Conservation (phyloP, 2,888 invertebrate species). For the Oscheius myriophilus region DNA sequence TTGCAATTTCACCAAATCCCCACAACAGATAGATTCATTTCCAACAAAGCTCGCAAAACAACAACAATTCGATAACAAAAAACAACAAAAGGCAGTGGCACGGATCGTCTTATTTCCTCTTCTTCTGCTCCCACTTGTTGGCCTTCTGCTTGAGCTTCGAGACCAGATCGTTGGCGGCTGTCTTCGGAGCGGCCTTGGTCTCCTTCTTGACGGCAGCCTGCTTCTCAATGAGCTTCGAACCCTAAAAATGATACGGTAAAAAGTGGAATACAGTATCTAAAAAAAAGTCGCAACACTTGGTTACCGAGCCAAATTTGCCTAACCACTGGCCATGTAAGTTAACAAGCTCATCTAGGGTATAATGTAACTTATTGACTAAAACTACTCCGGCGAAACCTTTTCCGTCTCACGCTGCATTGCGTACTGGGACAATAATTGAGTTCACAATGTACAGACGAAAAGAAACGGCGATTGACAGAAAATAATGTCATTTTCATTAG, state of each 20-base stretch:
- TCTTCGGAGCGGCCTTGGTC: not conserved
- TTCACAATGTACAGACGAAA: too few relatives aligned
- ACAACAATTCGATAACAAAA: constrained; percentile 3
- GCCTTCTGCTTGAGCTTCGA: constrained; percentile 17
- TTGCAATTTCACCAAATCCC: too few relatives aligned
- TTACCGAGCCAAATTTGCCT: not conserved
- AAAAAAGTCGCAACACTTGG: too few relatives aligned
- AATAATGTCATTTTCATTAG: too few relatives aligned
- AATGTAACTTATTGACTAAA: too few relatives aligned
- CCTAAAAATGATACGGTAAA: constrained; percentile 5
- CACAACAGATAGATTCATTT: not conserved
- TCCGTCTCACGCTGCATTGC: too few relatives aligned
- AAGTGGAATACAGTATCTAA: too few relatives aligned
- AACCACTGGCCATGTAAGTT: not conserved
- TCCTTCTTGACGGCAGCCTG: constrained; percentile 22
- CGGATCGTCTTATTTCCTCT: not conserved
- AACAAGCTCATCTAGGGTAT: too few relatives aligned
- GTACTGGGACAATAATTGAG: too few relatives aligned
- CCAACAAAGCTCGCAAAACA: not conserved
- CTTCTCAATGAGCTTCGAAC: constrained; percentile 29
- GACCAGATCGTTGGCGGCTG: constrained; percentile 12
- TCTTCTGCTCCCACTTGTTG: constrained; percentile 27
- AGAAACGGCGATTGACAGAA: too few relatives aligned
- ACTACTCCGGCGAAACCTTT: too few relatives aligned
- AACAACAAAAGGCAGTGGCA: not conserved